Conservation (phyloP, 2,113 vertebrate genomes). For the Mustelus asterias region DNA sequence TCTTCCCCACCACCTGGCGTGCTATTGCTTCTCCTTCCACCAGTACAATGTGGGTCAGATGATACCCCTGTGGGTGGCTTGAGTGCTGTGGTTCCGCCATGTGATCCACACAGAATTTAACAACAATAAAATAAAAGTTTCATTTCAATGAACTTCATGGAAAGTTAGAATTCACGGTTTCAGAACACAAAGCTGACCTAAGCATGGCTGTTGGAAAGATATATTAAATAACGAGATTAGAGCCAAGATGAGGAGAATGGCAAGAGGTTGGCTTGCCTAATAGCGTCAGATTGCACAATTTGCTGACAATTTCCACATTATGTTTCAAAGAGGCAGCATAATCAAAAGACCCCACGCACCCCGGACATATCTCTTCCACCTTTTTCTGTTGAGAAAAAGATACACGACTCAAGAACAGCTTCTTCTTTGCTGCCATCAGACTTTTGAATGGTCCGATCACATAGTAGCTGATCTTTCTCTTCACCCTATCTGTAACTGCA, state of each 20-base stretch:
- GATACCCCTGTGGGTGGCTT: background rate
- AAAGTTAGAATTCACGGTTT: background rate
- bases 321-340: too few relatives aligned
- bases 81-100: background rate
- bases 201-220: background rate
- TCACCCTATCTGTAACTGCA: too few relatives aligned
- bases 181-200: background rate
- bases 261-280: background rate
- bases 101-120: background rate
- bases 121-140: conserved; percentile 18
- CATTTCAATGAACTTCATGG: background rate
- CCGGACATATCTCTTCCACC: too few relatives aligned
- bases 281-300: background rate
- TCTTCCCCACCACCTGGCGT: background rate
- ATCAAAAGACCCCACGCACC: too few relatives aligned
- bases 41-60: background rate
- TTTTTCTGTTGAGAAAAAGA: too few relatives aligned
- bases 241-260: background rate
- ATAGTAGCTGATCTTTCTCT: too few relatives aligned
- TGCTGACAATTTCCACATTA: background rate
- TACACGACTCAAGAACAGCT: too few relatives aligned
- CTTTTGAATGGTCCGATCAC: too few relatives aligned
- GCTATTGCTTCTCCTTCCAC: background rate
- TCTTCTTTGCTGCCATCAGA: too few relatives aligned
- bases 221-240: background rate